Evolutionary conservation across 2,797 vertebrate species (phyloP).

Genomic region (Aplochiton taeniatus): DNA sequence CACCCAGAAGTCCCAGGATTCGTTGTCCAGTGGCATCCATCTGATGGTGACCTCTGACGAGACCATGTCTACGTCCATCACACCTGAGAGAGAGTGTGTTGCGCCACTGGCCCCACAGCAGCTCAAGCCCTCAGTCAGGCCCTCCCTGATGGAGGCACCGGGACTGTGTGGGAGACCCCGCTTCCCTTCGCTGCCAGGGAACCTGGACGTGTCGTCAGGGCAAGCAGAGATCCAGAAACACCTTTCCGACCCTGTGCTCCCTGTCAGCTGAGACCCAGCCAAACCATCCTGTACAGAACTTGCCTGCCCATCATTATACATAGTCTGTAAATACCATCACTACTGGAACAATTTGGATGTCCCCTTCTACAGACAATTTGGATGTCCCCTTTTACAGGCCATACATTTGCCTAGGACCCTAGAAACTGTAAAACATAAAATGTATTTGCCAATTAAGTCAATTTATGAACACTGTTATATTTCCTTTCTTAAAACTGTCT

Average conservation of each 20-base stretch:
- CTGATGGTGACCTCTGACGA: conserved; percentile 62
- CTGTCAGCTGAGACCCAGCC: conserved; percentile 43
- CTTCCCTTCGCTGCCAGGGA: conserved; percentile 86
- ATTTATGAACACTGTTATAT: too few relatives aligned
- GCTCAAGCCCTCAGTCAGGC: conserved; percentile 47
- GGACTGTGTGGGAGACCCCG: conserved; percentile 64
- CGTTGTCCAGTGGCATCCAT: conserved; percentile 70
- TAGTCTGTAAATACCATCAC: too few relatives aligned
- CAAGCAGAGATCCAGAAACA: conserved; percentile 83
- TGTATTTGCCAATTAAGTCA: too few relatives aligned
- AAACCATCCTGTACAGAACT: not conserved
- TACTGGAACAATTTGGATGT: too few relatives aligned
- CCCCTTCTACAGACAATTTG: too few relatives aligned
- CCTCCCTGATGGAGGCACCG: conserved; percentile 47
- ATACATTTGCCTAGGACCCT: too few relatives aligned
- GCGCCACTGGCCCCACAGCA: conserved; percentile 19
- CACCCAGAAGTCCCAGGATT: conserved; percentile 71
- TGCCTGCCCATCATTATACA: too few relatives aligned
- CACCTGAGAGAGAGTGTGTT: conserved; percentile 65
- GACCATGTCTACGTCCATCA: conserved; percentile 49
- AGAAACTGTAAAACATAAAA: too few relatives aligned
- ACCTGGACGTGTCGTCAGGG: conserved; percentile 74
- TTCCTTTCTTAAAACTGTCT: too few relatives aligned
- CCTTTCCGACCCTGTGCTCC: conserved; percentile 84
- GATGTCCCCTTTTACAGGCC: too few relatives aligned